Evolutionary conservation across 2,113 vertebrate genomes (phyloP).

Genomic region (Paracanthobrama guichenoti): DNA sequence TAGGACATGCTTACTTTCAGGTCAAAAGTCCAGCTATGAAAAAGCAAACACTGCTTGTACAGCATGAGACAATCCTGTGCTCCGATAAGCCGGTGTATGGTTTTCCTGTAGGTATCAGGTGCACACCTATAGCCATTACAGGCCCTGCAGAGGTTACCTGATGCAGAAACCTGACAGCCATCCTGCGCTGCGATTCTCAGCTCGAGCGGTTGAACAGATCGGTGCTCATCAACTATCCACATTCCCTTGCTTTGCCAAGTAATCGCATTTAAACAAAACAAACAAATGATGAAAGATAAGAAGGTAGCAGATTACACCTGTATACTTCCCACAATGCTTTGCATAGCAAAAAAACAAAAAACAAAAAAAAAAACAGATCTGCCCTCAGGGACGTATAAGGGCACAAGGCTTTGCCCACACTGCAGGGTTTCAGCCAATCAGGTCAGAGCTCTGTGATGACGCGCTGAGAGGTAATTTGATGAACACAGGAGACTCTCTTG

Average conservation of each 20-base stretch:
- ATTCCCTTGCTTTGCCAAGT: constrained; percentile 2
- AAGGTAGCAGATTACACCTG: constrained; percentile 36
- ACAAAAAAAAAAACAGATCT: constrained; percentile 38
- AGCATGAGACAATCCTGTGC: neutral
- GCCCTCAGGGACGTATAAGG: constrained; percentile 28
- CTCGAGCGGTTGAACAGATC: neutral
- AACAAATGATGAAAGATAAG: neutral
- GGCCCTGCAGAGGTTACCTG: constrained; percentile 42
- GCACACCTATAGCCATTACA: constrained; percentile 14
- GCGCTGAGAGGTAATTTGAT: constrained; percentile 58
- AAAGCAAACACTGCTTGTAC: neutral
- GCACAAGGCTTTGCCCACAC: constrained; percentile 38
- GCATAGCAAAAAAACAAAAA: constrained; percentile 26
- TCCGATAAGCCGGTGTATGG: neutral
- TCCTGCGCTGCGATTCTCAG: constrained; percentile 21
- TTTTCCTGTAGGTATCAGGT: constrained; percentile 31
- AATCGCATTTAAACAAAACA: constrained; percentile 3
- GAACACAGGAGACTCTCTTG: constrained; percentile 46
- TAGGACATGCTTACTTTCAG: constrained; percentile 5
- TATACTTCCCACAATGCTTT: constrained; percentile 49
- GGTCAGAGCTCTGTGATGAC: constrained; percentile 23
- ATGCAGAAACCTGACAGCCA: constrained; percentile 50
- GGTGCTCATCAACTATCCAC: neutral
- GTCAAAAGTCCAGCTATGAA: constrained; percentile 39
- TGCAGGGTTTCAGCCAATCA: constrained; percentile 55